phyloP scores from a whole-genome alignment of 35 echinoderm and acorn worm genomes.

The Heliocidaris tuberculata region DNA sequence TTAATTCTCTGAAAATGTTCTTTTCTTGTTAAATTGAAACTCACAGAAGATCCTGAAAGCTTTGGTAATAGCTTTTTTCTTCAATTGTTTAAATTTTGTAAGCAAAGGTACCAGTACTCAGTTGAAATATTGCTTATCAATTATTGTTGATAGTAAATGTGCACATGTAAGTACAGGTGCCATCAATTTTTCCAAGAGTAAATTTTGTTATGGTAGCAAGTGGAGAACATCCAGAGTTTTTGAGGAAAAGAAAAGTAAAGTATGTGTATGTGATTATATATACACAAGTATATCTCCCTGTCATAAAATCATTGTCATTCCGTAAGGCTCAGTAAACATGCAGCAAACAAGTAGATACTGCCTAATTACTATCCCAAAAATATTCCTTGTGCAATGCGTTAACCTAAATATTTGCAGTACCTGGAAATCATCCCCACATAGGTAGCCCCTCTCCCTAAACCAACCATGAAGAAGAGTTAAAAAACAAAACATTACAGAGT shows the following conservation, averaged over 20 bases:
- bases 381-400: neutral
- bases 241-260: neutral
- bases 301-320: neutral
- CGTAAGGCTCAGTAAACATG: neutral
- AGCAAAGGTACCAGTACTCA: too few relatives aligned
- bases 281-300: neutral
- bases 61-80: too few relatives aligned
- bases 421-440: neutral
- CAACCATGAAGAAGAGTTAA: neutral
- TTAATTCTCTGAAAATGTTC: too few relatives aligned
- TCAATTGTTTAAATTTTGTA: too few relatives aligned
- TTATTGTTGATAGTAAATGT: too few relatives aligned
- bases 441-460: neutral
- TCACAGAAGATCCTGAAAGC: too few relatives aligned
- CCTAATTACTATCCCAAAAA: neutral
- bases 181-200: too few relatives aligned
- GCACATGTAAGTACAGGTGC: too few relatives aligned
- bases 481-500: neutral
- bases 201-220: neutral
- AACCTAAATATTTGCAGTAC: conserved; percentile 11
- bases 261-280: neutral
- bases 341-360: neutral
- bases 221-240: neutral
- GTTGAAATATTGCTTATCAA: too few relatives aligned
- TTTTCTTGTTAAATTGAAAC: too few relatives aligned